A percentile compares a stretch with the other conserved stretches of the same genome.
Conservation (phyloP, 2,888 invertebrate genomes). For the Ryuthela nishihirai region DNA sequence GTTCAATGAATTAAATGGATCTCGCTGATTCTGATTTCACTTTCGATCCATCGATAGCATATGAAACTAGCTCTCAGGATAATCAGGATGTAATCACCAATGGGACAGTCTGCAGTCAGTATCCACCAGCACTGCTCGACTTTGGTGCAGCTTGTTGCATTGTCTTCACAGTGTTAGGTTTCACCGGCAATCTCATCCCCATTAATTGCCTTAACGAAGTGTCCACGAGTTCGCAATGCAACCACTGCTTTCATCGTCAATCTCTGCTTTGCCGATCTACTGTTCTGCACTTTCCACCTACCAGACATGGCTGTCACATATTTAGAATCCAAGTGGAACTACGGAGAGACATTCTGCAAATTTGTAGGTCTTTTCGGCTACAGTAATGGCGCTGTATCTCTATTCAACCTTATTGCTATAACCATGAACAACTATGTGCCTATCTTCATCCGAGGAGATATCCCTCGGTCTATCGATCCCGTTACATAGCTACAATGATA, state of each 20-base stretch:
- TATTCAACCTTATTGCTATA: constrained; percentile 84
- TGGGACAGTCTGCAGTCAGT: constrained; percentile 59
- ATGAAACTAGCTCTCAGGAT: too few species aligned
- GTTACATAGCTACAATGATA: constrained; percentile 71
- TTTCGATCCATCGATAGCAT: too few species aligned
- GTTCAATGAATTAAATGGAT: too few species aligned
- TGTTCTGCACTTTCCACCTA: constrained; percentile 78
- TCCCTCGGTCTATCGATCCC: constrained; percentile 60
- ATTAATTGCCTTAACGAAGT: constrained; percentile 71
- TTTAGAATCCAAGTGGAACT: constrained; percentile 73
- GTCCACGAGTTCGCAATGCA: constrained; percentile 72
- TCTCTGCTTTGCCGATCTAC: constrained; percentile 75
- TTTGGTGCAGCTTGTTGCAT: too few species aligned
- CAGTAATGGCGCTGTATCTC: constrained; percentile 80
- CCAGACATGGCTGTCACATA: constrained; percentile 74
- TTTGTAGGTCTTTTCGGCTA: constrained; percentile 85
- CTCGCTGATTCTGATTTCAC: too few species aligned
- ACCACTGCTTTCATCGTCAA: constrained; percentile 84
- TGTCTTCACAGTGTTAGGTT: too few species aligned
- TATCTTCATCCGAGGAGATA: constrained; percentile 8
- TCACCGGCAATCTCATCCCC: constrained; percentile 75
- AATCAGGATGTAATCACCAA: too few species aligned
- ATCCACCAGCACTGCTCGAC: too few species aligned
- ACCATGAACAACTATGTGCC: constrained; percentile 72
- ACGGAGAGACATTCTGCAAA: constrained; percentile 71